Evolutionary conservation across 2,113 vertebrate species (phyloP).

Genomic region (Globicephala melas): DNA sequence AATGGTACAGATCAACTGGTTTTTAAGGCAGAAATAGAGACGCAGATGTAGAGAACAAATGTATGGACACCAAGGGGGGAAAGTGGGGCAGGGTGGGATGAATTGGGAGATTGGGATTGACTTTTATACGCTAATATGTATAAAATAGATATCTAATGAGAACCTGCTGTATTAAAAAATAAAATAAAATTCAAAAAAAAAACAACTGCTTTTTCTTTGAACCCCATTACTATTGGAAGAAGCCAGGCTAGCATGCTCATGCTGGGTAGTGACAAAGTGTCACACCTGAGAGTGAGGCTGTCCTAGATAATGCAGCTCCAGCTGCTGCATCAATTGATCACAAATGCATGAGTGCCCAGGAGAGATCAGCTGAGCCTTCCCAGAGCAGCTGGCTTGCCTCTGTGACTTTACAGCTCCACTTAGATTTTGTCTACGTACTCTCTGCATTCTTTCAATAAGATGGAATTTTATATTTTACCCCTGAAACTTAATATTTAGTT

Average conservation of each 20-base stretch:
- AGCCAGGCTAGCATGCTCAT: background rate
- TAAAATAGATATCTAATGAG: too few relatives aligned
- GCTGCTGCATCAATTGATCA: background rate
- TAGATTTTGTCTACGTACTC: background rate
- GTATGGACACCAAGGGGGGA: too few relatives aligned
- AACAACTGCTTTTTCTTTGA: background rate
- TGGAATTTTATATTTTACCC: background rate
- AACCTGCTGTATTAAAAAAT: too few relatives aligned
- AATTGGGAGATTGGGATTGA: too few relatives aligned
- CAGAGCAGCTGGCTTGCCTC: background rate
- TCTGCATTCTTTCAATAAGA: background rate
- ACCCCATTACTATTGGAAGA: background rate
- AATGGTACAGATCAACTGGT: too few relatives aligned
- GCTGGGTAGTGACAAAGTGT: background rate
- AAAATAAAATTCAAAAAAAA: too few relatives aligned
- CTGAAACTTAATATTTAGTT: background rate
- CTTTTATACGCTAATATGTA: too few relatives aligned
- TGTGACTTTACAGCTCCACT: background rate
- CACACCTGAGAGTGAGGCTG: background rate
- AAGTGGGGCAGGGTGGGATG: too few relatives aligned
- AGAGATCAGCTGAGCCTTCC: background rate
- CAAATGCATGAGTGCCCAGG: accelerated
- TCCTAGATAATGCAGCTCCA: too few relatives aligned
- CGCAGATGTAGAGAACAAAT: too few relatives aligned
- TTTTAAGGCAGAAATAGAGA: too few relatives aligned